These are phyloP conservation scores for Dilophus febrilis DNA, from an alignment of 2,888 invertebrate genomes.

Conservation along the genomic window DNA sequence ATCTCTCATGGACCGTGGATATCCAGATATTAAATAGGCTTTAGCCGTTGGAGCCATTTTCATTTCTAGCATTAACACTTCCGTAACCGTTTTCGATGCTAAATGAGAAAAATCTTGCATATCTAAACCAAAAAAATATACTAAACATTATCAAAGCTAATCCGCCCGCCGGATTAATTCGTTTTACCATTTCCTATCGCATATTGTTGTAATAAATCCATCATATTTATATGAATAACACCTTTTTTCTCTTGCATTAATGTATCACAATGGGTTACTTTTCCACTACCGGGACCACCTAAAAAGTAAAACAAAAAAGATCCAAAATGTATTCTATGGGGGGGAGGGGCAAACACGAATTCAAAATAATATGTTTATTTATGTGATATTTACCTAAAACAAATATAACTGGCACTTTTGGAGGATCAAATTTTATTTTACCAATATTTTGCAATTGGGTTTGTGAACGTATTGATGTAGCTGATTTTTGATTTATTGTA, in stretches of 20 bases:
- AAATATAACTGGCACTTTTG: conserved; percentile 76
- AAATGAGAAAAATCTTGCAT: conserved; percentile 77
- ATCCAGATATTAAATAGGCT: conserved; percentile 76
- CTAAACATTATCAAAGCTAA: no score
- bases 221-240: conserved; percentile 80
- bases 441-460: conserved; percentile 66
- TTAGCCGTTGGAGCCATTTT: conserved; percentile 81
- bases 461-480: conserved; percentile 33
- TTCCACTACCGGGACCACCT: conserved; percentile 94
- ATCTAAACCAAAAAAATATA: conserved; percentile 33
- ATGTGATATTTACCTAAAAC: conserved; percentile 50
- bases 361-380: conserved; percentile 2
- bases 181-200: conserved; percentile 65
- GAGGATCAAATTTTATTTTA: conserved; percentile 69
- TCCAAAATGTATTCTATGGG: no score
- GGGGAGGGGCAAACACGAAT: neutral
- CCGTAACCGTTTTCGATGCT: conserved; percentile 73
- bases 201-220: conserved; percentile 75
- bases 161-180: no score
- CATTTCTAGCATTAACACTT: conserved; percentile 82
- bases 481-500: conserved; percentile 24
- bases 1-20: conserved; percentile 80
- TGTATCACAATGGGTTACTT: conserved; percentile 93
- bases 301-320: conserved; percentile 13
- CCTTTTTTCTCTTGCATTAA: conserved; percentile 73